Percentiles rank a stretch among this genome's conserved stretches.
phyloP scores from a whole-genome alignment of 1,140 invertebrate species.

The Drosophila lowei region DNA sequence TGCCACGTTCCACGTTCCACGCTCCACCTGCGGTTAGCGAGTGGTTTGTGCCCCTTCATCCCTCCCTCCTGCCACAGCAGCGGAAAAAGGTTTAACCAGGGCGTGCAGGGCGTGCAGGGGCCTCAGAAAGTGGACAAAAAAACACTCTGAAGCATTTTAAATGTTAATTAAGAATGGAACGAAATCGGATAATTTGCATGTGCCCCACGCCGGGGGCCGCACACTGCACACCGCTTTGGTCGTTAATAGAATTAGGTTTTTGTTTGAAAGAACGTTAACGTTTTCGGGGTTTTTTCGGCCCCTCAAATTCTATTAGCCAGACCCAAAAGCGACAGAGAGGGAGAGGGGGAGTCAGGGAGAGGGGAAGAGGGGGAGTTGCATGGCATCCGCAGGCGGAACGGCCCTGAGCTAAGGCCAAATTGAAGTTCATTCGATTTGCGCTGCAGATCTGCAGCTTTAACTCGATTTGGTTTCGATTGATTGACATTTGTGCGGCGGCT shows the following conservation, averaged over 20 bases:
- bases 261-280: slow-evolving; percentile 34
- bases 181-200: slow-evolving; percentile 58
- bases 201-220: slow-evolving; percentile 2
- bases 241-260: slow-evolving; percentile 55
- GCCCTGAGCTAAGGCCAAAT: slow-evolving; percentile 4
- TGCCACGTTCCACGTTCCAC: not conserved
- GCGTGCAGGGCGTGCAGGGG: not conserved
- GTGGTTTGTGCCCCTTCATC: slow-evolving; percentile 5
- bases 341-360: too few relatives aligned
- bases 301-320: slow-evolving; percentile 32
- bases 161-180: slow-evolving; percentile 66
- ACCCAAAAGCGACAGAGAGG: not conserved
- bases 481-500: slow-evolving; percentile 11
- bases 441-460: slow-evolving; percentile 19
- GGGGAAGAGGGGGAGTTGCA: too few relatives aligned
- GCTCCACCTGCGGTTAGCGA: slow-evolving; percentile 20
- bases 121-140: slow-evolving; percentile 1
- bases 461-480: slow-evolving; percentile 21
- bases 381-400: too few relatives aligned
- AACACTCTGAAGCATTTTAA: slow-evolving; percentile 63
- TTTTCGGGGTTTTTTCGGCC: slow-evolving; percentile 25
- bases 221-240: not conserved
- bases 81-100: slow-evolving; percentile 26
- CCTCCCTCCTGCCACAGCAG: too few relatives aligned
- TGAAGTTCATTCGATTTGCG: slow-evolving; percentile 26